A percentile compares a stretch with the other conserved stretches of the same genome.
phyloP scores from a whole-genome alignment of 2,113 vertebrate species.

The Daboia siamensis region DNA sequence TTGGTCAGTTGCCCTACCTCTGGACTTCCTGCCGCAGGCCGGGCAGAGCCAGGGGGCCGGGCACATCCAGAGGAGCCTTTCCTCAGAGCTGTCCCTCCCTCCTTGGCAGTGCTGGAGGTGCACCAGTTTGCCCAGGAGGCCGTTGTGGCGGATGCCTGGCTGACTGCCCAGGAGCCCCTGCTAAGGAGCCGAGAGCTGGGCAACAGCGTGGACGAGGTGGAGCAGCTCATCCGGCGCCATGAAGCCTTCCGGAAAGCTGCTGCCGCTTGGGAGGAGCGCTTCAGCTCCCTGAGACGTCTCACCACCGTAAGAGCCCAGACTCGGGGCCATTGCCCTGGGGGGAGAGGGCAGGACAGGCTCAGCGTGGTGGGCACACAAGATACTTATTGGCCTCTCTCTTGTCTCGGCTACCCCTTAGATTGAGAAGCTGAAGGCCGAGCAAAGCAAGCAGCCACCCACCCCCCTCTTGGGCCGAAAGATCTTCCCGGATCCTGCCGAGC shows the following conservation, averaged over 20 bases:
- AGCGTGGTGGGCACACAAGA: no score
- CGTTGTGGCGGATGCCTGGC: conserved; percentile 90
- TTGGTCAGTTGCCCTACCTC: not conserved
- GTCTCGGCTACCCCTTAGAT: conserved; percentile 66
- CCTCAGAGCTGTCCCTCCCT: fast-evolving
- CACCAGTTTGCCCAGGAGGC: conserved; percentile 97
- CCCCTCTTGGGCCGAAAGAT: conserved; percentile 88
- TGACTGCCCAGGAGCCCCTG: conserved; percentile 88
- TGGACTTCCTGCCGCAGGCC: not conserved
- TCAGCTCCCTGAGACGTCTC: conserved; percentile 88
- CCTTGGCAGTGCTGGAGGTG: conserved; percentile 84
- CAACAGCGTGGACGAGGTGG: conserved; percentile 90
- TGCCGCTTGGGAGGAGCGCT: conserved; percentile 89
- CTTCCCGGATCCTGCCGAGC: conserved; percentile 82
- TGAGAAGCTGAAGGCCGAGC: conserved; percentile 87
- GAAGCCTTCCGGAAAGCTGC: conserved; percentile 93
- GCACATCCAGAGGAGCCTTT: not conserved
- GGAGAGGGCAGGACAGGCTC: not conserved
- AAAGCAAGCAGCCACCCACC: conserved; percentile 85
- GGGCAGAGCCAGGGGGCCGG: not conserved
- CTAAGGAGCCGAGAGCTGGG: conserved; percentile 88
- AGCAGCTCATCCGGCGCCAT: conserved; percentile 91
- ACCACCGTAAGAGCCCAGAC: conserved; percentile 75
- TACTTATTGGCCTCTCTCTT: not conserved
- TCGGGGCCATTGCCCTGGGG: not conserved